Conservation (phyloP, 2,888 invertebrate genomes). For the Rotaria socialis region DNA sequence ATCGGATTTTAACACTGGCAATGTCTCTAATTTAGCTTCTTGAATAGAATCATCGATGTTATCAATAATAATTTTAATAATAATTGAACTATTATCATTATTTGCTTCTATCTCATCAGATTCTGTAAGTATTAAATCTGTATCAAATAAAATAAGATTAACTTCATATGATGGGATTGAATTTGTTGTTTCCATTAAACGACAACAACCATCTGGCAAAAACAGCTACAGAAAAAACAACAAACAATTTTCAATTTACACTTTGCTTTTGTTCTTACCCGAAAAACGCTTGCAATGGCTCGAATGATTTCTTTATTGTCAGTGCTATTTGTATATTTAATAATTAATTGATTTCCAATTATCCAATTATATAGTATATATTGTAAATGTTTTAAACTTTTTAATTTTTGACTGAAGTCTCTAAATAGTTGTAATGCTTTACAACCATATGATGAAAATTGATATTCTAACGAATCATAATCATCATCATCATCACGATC, state of each 20-base stretch:
- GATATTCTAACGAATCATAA: constrained; percentile 2
- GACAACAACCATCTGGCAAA: constrained; percentile 22
- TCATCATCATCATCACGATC: constrained; percentile 12
- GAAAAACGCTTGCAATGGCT: background rate
- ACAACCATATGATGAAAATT: background rate
- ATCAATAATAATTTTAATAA: background rate
- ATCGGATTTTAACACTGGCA: background rate
- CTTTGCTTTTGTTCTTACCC: background rate
- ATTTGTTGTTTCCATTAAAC: background rate
- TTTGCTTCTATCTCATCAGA: background rate
- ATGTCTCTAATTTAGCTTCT: background rate
- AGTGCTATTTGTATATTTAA: background rate
- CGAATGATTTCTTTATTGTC: background rate
- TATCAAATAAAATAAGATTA: background rate
- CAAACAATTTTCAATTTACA: background rate
- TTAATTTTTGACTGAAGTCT: background rate
- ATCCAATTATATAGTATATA: background rate
- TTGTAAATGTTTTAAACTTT: background rate
- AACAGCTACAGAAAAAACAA: background rate
- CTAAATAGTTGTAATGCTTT: background rate
- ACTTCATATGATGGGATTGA: background rate
- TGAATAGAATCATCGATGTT: background rate
- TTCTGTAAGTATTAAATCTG: background rate
- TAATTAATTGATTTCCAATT: constrained; percentile 20
- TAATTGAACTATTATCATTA: background rate